Conservation (phyloP, 1,140 invertebrate genomes). For the Agrilus planipennis region DNA sequence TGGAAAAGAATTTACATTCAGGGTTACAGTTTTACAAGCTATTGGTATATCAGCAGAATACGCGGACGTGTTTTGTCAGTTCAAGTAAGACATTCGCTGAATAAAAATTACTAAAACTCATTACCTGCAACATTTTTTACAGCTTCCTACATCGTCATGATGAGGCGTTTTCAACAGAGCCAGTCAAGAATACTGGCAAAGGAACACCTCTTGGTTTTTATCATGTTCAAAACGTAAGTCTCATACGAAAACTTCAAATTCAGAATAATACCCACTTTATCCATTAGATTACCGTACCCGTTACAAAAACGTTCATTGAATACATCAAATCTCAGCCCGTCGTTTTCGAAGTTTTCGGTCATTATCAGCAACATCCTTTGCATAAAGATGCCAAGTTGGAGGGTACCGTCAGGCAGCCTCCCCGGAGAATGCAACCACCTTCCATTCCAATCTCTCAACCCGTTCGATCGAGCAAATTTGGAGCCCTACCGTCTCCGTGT, state of each 20-base stretch:
- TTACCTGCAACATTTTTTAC: too few species aligned
- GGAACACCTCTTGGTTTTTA: conserved; percentile 90
- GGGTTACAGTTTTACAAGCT: conserved; percentile 93
- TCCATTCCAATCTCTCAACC: conserved; percentile 92
- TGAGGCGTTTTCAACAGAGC: conserved; percentile 98
- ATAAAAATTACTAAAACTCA: background rate
- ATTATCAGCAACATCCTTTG: conserved; percentile 90
- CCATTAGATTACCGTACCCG: conserved; percentile 83
- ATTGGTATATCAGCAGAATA: conserved; percentile 91
- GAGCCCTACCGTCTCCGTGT: conserved; percentile 66
- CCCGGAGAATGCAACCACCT: conserved; percentile 81
- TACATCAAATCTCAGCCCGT: conserved; percentile 96
- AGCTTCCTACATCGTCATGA: conserved; percentile 97
- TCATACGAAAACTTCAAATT: background rate
- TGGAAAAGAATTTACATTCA: conserved; percentile 90
- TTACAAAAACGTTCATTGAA: conserved; percentile 93
- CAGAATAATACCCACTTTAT: background rate
- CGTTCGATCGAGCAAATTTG: conserved; percentile 82
- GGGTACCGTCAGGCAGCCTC: conserved; percentile 57
- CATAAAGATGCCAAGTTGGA: conserved; percentile 56
- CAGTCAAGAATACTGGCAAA: conserved; percentile 91
- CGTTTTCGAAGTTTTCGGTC: conserved; percentile 98
- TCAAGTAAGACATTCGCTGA: conserved; percentile 68
- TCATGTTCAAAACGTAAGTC: conserved; percentile 93
- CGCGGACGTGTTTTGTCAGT: conserved; percentile 99